Evolutionary conservation across 2,888 invertebrate genomes (phyloP).

Genomic region (Agonum fuliginosum): DNA sequence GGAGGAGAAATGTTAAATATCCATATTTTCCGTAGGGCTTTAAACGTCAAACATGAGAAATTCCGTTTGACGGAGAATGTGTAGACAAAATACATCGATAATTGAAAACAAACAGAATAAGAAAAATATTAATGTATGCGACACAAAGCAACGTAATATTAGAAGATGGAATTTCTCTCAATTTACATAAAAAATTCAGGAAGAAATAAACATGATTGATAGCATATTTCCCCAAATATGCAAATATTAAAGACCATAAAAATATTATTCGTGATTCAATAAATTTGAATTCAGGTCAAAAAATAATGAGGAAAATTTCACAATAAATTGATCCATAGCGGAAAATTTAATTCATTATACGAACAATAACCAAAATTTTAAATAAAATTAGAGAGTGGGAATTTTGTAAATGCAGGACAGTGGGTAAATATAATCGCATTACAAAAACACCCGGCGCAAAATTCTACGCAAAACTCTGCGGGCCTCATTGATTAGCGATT

Average conservation of each 20-base stretch:
- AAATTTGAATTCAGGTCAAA: neutral
- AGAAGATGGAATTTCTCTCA: neutral
- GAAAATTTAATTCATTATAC: slow-evolving; percentile 24
- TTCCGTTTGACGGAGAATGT: too few relatives aligned
- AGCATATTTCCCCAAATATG: neutral
- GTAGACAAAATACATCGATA: too few relatives aligned
- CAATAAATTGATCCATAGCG: too few relatives aligned
- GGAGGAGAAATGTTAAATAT: too few relatives aligned
- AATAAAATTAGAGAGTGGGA: slow-evolving; percentile 36
- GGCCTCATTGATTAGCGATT: neutral
- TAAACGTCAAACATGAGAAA: too few relatives aligned
- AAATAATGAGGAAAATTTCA: neutral
- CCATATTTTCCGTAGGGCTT: too few relatives aligned
- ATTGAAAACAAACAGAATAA: neutral
- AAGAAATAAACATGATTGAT: slow-evolving; percentile 20
- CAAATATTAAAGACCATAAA: neutral
- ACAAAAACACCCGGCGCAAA: neutral
- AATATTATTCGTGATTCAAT: neutral
- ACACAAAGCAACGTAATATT: neutral
- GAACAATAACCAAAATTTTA: neutral
- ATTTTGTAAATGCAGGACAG: neutral
- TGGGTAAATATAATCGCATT: slow-evolving; percentile 18
- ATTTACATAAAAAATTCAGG: neutral
- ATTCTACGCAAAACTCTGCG: neutral
- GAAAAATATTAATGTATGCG: neutral